Evolutionary conservation across 2,797 vertebrate genomes (phyloP).

Genomic region (Poecilia wingei): DNA sequence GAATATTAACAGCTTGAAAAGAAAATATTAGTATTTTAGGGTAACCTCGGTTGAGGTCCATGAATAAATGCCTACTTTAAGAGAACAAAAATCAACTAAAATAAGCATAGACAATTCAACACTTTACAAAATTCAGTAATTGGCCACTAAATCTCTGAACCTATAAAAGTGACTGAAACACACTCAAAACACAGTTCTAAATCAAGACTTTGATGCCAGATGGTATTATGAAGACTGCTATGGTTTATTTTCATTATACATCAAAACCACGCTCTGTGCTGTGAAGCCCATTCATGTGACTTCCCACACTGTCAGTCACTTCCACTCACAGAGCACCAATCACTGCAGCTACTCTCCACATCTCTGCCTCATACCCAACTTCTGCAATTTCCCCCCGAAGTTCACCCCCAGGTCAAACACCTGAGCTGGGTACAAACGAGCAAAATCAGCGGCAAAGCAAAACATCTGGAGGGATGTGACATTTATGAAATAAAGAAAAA

Average conservation of each 20-base stretch:
- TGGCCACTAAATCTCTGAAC: background rate
- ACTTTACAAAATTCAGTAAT: background rate
- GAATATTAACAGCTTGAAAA: background rate
- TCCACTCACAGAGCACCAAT: slow-evolving; percentile 27
- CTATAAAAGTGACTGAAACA: background rate
- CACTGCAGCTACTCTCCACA: slow-evolving; percentile 51
- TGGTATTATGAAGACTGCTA: slow-evolving; percentile 13
- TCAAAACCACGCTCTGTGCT: slow-evolving; percentile 36
- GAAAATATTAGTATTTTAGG: background rate
- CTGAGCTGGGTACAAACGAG: slow-evolving; percentile 35
- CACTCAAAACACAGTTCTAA: background rate
- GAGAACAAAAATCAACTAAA: background rate
- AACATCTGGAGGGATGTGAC: slow-evolving; percentile 64
- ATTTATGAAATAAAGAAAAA: slow-evolving; percentile 69
- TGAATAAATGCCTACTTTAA: background rate
- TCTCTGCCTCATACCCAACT: slow-evolving; percentile 55
- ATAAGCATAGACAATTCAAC: background rate
- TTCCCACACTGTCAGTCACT: slow-evolving; percentile 48
- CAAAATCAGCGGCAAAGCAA: slow-evolving; percentile 21
- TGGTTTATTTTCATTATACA: slow-evolving; percentile 21
- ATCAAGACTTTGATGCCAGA: slow-evolving; percentile 10
- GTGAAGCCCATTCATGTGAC: slow-evolving; percentile 42
- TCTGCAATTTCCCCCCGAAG: slow-evolving; percentile 64
- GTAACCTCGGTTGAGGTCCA: background rate
- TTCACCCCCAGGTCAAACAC: slow-evolving; percentile 72